Base-by-base conservation (phyloP, 2,888 invertebrate genomes). In the Xestia c-nigrum region DNA sequence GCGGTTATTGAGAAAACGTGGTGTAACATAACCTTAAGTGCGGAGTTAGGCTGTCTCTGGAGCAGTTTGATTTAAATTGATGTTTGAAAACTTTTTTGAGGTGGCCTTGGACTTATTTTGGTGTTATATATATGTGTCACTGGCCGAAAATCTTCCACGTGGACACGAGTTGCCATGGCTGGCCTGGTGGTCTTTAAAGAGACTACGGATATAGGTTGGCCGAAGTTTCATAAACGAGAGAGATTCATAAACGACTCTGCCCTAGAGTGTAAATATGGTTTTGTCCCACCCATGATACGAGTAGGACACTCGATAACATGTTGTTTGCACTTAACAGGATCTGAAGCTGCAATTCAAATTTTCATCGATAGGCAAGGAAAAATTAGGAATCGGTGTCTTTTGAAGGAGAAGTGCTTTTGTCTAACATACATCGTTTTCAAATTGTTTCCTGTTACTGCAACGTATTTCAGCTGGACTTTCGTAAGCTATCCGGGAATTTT, bases 1-100 rank as follows among this genome's bases (percentile, higher is more conserved):
- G 72, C 80, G 81, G 89, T 91, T 90, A 93, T 94, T 92, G 92
- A 91, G 85, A 87, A 88, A 89, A 94, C 94, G 93, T 94, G 94
- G 92, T 87, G 86, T 83, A 85, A 85, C 85, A 86, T 77, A 74
- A 81, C 90, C 85, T 88, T 87, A 81, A 81, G 67, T 74, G 84
- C 61, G 68, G 59, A 63, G 66, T 67, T 85, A 74, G 75, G 67
- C 69, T 55, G 55, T 63, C 69, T 75, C 70, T 69, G 73, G 74
- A 78, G 21, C 31, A 61, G 77, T 76, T 81, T 64, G 43, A 72
- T 65, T 68, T 3, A 43, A 64, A 52, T 71, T 50, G 24, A 59
- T 61, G 31, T 57, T 9, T 43, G 6, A 59, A 6, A 59, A 64
- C 50, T 57, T 52, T 38, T 81, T 80, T 61, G 40, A 40, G 16